Base-by-base conservation (phyloP, 2,113 vertebrate genomes). In the Notothenia coriiceps region DNA sequence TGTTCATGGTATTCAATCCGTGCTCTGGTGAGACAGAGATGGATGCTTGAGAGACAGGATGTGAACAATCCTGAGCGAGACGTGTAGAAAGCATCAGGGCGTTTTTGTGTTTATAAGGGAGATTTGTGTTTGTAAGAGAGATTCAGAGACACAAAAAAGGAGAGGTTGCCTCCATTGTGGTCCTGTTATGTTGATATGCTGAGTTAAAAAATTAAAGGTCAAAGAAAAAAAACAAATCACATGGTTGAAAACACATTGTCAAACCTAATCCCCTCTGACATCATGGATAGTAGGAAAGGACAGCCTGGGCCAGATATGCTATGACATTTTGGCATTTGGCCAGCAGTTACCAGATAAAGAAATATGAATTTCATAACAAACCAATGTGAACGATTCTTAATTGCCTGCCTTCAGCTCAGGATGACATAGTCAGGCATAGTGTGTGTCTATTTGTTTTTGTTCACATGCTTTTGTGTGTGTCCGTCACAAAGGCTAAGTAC, bases 11-110 rank as follows among this genome's bases (percentile, higher is more conserved):
- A 56, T 72, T 89, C 80, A 84, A 13, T 79, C 51, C 20, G 82
- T 46, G 62, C 79, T 75, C 68, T n/a, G 59, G 70, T 77, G 78
- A 72, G 74, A 61, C 25, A 29, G 67, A 77, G 77, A 51, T 68
- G 51, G 80, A 86, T 82, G 75, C 85, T 68, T 69, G 52, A 78
- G 43, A 56, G 75, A 77, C 59, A 61, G 77, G 77, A 74, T 86
- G 79, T 44, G 49, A 74, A 62, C 17, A 62, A 61, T 79, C 57
- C 67, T 61, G 62, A 50, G 0, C 0, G 33, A 46, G 15, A 11
- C 0, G 1, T 51, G 44, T 70, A 67, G 15, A 72, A 25, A 70
- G 77, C 50, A 82, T 62, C 61, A 6, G 74, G 50, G 15, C 44
- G 60, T 70, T 10, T 63, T 29, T 50, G 49, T 73, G 14, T 72